Evolutionary conservation across 2,113 vertebrate species (phyloP), one percentile per base, ranked within the genome.

Genomic region (Tylochromis polylepis): DNA sequence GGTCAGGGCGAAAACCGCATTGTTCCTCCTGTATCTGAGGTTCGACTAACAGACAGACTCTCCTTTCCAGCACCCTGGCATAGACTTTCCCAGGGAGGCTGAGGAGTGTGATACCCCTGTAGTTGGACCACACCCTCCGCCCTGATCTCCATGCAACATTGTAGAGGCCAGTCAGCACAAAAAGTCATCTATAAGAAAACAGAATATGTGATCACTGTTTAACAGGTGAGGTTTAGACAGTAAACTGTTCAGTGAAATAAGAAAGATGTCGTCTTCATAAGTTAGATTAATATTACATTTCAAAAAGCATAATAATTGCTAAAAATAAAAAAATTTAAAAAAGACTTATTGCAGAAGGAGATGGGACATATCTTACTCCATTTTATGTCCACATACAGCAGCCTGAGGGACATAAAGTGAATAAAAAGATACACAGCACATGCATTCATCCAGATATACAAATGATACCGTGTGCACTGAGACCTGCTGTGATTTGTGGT

Each of bases 211-310:
- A 46, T 29, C 24, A 75, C 41, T 29, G 67, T 18, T 18, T 43
- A 41, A 70, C 3, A 43, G 65, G n/a, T 70, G 38, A 70, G 20
- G 34, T 9, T 41, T 3, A 67, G 7, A 67, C 36, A 0, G 60
- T 36, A 67, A 38, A 65, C 60, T 12, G 34, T 65, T 38, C 60
- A 65, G 60, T 38, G 60, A 65, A 65, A 65, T 65, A 65, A 36
- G 3, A 11, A 38, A 22, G 60, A n/a, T 22, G 31, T 24, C 0
- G 8, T 67, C 41, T 67, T 14, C 2, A 41, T 38, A 67, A 67
- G 4, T 67, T 67, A n/a, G 11, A 67, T 22, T 14, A n/a, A 36
- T 67, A 22, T 67, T 67, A 41, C 1, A 67, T 41, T 67, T 67
- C 36, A 41, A 41, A 67, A 22, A 67, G 62, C 11, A 3, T 67